Base-by-base conservation (phyloP, 2,113 vertebrate genomes). In the Parus major region DNA sequence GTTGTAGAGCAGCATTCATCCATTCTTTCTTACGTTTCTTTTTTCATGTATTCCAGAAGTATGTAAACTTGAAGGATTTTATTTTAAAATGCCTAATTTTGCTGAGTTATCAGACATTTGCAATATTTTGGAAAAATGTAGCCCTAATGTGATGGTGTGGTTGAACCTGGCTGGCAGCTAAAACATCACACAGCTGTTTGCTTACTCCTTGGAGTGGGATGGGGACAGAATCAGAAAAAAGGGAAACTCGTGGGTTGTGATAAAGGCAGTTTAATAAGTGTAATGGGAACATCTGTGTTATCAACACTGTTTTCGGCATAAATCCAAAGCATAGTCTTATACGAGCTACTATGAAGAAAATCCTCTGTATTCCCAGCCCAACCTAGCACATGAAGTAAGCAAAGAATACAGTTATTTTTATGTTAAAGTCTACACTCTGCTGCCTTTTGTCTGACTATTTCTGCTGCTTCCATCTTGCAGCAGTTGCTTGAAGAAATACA, bases 381-480 rank as follows among this genome's bases (percentile, higher is more conserved):
- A 73, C 28, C 25, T 19, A 81, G 69, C 63, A 44, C 23, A 4
- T 35, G 28, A 39, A 22, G 14, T 82, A 79, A 79, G 53, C 19
- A 47, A 79, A 78, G 47, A 66, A 68, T 91, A 23, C 17, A 35
- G 65, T 56, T 92, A 71, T 73, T 90, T 92, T 81, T 88, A 24
- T 64, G 21, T 63, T 75, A 6, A 90, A 84, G 61, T 79, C 46
- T 83, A 39, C 33, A 47, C 16, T 80, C 59, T 9, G 11, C 39
- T 92, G 76, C 71, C 76, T 97, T 76, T 93, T 86, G 60, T 88
- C 55, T 75, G 85, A 49, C 41, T 88, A 5, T 66, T 88, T 44
- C 60, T 88, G 60, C 92, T 88, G 80, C 64, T 92, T 94, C 77
- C 52, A 84, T 93, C 93, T 94, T 9, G 10, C 66, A 33, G 86